These are phyloP conservation scores for Epiblema foenella DNA, from an alignment of 2,888 invertebrate genomes.

Conservation along the genomic window DNA sequence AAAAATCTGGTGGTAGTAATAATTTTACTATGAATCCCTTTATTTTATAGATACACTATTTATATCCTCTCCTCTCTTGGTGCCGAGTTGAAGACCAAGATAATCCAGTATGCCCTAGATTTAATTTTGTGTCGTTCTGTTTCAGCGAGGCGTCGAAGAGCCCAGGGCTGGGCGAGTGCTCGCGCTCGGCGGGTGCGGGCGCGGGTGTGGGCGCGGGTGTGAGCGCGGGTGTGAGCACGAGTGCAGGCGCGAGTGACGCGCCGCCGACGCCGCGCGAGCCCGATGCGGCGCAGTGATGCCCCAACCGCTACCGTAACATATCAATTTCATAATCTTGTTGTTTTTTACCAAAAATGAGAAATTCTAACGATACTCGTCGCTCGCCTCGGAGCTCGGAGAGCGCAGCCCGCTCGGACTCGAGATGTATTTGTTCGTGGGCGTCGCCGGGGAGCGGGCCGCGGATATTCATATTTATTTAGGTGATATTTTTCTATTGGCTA, in stretches of 20 bases:
- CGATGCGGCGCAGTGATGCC: conserved; percentile 68
- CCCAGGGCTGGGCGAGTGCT: conserved; percentile 49
- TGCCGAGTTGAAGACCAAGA: too few species aligned
- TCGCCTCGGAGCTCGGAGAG: conserved; percentile 50
- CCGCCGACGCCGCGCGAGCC: conserved; percentile 57
- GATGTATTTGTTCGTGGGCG: conserved; percentile 57
- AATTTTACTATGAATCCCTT: too few species aligned
- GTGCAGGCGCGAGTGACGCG: conserved; percentile 45
- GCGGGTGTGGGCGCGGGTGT: conserved; percentile 46
- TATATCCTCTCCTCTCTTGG: too few species aligned
- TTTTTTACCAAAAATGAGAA: conserved; percentile 79
- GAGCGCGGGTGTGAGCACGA: conserved; percentile 40
- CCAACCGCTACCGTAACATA: conserved; percentile 62
- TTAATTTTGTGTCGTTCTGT: conserved; percentile 32
- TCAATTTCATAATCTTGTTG: conserved; percentile 78
- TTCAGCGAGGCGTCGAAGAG: conserved; percentile 67
- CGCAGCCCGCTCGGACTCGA: conserved; percentile 49
- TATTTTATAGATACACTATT: too few species aligned
- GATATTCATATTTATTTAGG: conserved; percentile 83
- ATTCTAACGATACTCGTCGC: conserved; percentile 59
- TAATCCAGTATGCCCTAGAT: too few species aligned
- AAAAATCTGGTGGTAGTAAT: too few species aligned
- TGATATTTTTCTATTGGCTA: conserved; percentile 85
- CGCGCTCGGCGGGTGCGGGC: conserved; percentile 14
- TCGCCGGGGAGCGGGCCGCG: conserved; percentile 63